Evolutionary conservation across 2,888 invertebrate genomes (phyloP), one percentile per base, ranked within the genome.

Genomic region (Calliopum simillimum): DNA sequence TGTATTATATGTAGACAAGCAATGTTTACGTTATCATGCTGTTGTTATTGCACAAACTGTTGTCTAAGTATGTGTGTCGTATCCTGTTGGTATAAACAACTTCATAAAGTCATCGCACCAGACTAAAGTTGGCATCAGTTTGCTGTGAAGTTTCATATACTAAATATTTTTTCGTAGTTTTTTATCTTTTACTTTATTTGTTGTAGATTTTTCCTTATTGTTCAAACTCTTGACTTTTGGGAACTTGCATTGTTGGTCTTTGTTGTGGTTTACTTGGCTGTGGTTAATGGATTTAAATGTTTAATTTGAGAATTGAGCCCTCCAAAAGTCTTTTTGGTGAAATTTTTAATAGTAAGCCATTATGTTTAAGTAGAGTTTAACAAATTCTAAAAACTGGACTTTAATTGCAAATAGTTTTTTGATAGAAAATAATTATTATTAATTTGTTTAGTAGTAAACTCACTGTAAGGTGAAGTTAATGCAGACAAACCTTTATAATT

Each of bases 261-360:
- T 19, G 51, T 19, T 51, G 51, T 51, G 51, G 51, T 13, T 51
- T 51, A 14, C 53, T 13, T 53, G 53, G 13, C 21, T 53, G 53
- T 13, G 53, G 23, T 53, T 53, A 53, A 53, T 53, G 53, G 23
- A 53, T 53, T 53, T 23, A 53, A 53, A 23, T 23, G 33, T 53
- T 12, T 23, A 23, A 13, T 23, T 23, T 14, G 14, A 51, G 21
- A 21, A 53, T 11, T 12, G 13, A 53, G 23, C 23, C 23, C 14
- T 16, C 21, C 23, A 8, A 33, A 33, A 33, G 33, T 33, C 33
- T 33, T 33, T 33, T 3, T 8, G 33, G 33, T 33, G 5, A 8
- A 33, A 33, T 8, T 33, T 33, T 33, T 33, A 33, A 33, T 6
- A 33, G 33, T 8, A 33, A 8, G 8, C 5, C 1, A 33, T 33